A percentile compares a stretch with the other conserved stretches of the same genome.
Evolutionary conservation across 2,888 invertebrate genomes (phyloP).

Genomic region (Polydesmus complanatus): DNA sequence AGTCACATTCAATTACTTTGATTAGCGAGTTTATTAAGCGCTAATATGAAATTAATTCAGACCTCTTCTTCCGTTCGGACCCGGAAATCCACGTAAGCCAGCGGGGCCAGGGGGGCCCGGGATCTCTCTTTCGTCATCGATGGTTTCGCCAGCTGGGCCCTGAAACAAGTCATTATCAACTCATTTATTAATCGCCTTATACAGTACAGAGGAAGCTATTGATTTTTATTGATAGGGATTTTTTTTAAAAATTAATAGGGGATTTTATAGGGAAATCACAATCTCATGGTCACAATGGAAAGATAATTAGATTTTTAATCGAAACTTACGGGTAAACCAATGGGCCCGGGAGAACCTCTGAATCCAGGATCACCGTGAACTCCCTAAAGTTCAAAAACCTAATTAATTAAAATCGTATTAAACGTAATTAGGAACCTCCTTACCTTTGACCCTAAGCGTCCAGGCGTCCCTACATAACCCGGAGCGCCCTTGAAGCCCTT

Average conservation of each 20-base stretch:
- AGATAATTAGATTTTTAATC: background rate
- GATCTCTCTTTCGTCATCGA: slow-evolving; percentile 17
- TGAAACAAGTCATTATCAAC: too few species aligned
- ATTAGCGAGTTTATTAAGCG: background rate
- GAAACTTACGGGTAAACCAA: slow-evolving; percentile 17
- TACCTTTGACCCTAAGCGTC: slow-evolving; percentile 49
- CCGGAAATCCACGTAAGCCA: slow-evolving; percentile 20
- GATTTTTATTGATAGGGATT: too few species aligned
- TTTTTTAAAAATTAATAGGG: background rate
- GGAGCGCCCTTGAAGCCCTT: slow-evolving; percentile 80
- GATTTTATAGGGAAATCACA: background rate
- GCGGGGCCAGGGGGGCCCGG: slow-evolving; percentile 21
- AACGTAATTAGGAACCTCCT: too few species aligned
- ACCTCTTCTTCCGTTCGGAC: slow-evolving; percentile 16
- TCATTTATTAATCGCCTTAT: too few species aligned
- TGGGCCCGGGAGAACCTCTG: slow-evolving; percentile 20
- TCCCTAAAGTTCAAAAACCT: background rate
- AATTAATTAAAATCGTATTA: too few species aligned
- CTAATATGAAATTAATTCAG: background rate
- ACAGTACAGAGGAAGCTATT: background rate
- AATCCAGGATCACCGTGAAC: slow-evolving; percentile 18
- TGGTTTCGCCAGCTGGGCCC: slow-evolving; percentile 20
- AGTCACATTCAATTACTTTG: too few species aligned
- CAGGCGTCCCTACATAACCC: slow-evolving; percentile 56
- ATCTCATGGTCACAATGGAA: background rate